Conservation (phyloP, 30 jellyfish, hydroid and myxozoan species). For the Aurelia aurita region DNA sequence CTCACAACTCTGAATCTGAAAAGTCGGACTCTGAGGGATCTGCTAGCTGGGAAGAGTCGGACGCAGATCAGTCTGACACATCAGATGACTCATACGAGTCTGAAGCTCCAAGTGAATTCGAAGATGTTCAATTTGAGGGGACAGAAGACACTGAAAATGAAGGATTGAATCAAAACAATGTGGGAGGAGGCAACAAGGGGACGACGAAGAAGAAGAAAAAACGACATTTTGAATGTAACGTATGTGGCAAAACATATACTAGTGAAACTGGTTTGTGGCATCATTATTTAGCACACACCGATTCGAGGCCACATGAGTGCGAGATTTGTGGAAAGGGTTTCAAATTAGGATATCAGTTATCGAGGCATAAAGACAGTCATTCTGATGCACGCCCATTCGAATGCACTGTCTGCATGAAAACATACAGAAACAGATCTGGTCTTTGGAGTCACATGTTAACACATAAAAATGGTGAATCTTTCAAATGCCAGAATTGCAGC, state of each 20-base stretch:
- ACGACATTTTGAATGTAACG: background rate
- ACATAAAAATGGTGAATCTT: background rate
- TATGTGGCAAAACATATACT: background rate
- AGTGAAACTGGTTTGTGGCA: background rate
- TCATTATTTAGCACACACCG: slow-evolving; percentile 1
- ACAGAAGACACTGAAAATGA: too few species aligned
- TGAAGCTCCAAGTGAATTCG: too few species aligned
- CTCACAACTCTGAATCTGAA: too few species aligned
- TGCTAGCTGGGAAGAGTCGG: too few species aligned
- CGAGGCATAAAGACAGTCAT: background rate
- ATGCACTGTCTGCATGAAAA: background rate
- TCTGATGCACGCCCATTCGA: background rate
- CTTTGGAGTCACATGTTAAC: background rate
- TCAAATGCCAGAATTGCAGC: background rate
- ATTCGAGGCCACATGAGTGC: slow-evolving; percentile 1
- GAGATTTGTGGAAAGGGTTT: slow-evolving; percentile 5
- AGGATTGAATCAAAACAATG: too few species aligned
- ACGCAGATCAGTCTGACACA: too few species aligned
- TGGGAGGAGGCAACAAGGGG: too few species aligned
- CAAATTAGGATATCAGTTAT: background rate
- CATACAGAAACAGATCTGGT: background rate
- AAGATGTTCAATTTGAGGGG: too few species aligned
- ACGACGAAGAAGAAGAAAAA: too few species aligned
- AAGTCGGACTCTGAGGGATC: too few species aligned
- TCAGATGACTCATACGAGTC: too few species aligned